These are phyloP conservation scores for Solenodon paradoxus DNA, from an alignment of 2,113 vertebrate genomes.

Conservation along the genomic window DNA sequence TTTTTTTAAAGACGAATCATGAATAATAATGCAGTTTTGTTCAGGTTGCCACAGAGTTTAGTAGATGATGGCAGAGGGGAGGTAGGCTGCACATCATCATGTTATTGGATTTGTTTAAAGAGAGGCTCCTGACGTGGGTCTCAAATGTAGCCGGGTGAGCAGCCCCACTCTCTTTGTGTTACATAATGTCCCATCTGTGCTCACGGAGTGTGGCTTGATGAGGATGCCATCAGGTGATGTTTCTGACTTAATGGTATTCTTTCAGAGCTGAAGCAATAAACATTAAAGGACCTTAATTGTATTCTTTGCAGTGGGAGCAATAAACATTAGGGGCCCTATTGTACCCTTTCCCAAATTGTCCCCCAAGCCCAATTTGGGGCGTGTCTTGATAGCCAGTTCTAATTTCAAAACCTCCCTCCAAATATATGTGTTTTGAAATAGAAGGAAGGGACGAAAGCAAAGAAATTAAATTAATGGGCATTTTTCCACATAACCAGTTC, in stretches of 20 bases:
- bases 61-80: neutral
- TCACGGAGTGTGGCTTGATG: conserved; percentile 63
- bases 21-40: conserved; percentile 60
- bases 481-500: neutral
- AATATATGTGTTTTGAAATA: conserved; percentile 69
- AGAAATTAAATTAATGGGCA: conserved; percentile 41
- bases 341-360: conserved; percentile 68
- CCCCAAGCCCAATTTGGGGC: conserved; percentile 74
- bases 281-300: conserved; percentile 79
- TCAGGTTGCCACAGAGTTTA: conserved; percentile 48
- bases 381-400: conserved; percentile 63
- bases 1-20: neutral
- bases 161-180: conserved; percentile 32
- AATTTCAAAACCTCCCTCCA: conserved; percentile 66
- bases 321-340: conserved; percentile 79
- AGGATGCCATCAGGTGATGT: conserved; percentile 63
- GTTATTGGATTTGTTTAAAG: conserved; percentile 27
- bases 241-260: conserved; percentile 76
- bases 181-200: conserved; percentile 54
- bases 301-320: conserved; percentile 74
- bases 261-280: conserved; percentile 78
- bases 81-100: neutral
- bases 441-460: conserved; percentile 17
- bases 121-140: neutral
- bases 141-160: conserved; percentile 10